Evolutionary conservation across 2,888 invertebrate genomes (phyloP), one percentile per base, ranked within the genome.

Genomic region (Patella caerulea): DNA sequence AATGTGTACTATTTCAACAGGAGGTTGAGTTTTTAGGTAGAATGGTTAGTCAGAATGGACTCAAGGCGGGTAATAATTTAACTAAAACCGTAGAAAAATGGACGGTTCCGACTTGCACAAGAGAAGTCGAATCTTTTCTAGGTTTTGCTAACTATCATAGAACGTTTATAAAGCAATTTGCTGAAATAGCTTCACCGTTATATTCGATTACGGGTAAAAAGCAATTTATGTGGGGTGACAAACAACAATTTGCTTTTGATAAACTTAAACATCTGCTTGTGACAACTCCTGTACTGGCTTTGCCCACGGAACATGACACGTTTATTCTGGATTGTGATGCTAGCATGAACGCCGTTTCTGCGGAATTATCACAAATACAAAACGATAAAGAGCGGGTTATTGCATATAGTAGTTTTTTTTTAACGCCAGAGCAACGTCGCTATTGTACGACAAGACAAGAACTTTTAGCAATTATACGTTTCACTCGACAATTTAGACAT

Each of bases 271-370:
- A 34, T 17, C 75, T 74, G 9, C 29, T 82, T 1, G 73, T 56
- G 0, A 24, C 14, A 2, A 76, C 83, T 5, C 79, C 78, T n/a
- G 72, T 80, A 0, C 9, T 83, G 69, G 78, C 56, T 14, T 29
- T 76, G 5, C 82, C 82, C 2, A 74, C 71, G 15, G 14, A 11
- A 12, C n/a, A 34, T 5, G 81, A 76, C n/a, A n/a, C 24, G 4
- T 83, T 75, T 55, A 73, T 83, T 2, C 72, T 83, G 5, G 80
- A 81, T 72, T 80, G 80, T 2, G 83, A 83, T 72, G 78, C 79
- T 15, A 78, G 79, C 4, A 71, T 81, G 19, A 34, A n/a, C 2
- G 81, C 81, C 14, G 79, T 83, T 24, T 80, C 80, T 9, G 80
- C 79, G 1, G 81, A 71, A n/a, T 19, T 82, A n/a, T 53, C 69